These are phyloP conservation scores for Agrotis exclamationis DNA, from an alignment of 2,888 invertebrate genomes.

Conservation along the genomic window DNA sequence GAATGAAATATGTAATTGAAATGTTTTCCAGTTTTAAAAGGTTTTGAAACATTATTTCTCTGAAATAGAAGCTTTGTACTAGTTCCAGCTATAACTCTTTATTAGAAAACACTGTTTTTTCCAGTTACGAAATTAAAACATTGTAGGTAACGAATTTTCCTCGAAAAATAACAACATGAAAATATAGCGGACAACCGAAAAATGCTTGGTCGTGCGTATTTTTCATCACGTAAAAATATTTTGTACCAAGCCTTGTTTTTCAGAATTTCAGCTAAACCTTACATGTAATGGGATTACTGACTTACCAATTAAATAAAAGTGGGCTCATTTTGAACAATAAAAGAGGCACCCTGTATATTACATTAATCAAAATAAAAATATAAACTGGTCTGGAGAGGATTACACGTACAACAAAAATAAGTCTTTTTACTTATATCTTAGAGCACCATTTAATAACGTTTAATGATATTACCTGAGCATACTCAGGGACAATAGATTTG, in stretches of 20 bases:
- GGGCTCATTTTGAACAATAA: conserved; percentile 14
- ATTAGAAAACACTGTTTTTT: conserved; percentile 16
- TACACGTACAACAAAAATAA: conserved; percentile 29
- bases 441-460: conserved; percentile 40
- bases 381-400: conserved; percentile 19
- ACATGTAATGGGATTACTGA: conserved; percentile 38
- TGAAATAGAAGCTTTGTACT: conserved; percentile 4
- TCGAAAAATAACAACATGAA: conserved; percentile 6
- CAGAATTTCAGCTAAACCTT: conserved; percentile 23
- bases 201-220: background rate
- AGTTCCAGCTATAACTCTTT: background rate
- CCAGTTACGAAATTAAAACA: background rate
- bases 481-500: conserved; percentile 49
- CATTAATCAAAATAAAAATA: conserved; percentile 27
- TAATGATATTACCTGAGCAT: conserved; percentile 57
- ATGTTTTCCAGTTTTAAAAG: conserved; percentile 11
- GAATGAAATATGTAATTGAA: background rate
- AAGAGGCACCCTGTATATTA: conserved; percentile 31
- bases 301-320: conserved; percentile 36
- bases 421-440: conserved; percentile 12
- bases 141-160: background rate
- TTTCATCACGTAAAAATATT: conserved; percentile 13
- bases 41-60: conserved; percentile 4
- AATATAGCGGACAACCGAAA: background rate
- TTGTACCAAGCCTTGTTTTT: conserved; percentile 25